These are phyloP conservation scores for Luscinia megarhynchos DNA, from an alignment of 2,797 vertebrate species.

Conservation along the genomic window DNA sequence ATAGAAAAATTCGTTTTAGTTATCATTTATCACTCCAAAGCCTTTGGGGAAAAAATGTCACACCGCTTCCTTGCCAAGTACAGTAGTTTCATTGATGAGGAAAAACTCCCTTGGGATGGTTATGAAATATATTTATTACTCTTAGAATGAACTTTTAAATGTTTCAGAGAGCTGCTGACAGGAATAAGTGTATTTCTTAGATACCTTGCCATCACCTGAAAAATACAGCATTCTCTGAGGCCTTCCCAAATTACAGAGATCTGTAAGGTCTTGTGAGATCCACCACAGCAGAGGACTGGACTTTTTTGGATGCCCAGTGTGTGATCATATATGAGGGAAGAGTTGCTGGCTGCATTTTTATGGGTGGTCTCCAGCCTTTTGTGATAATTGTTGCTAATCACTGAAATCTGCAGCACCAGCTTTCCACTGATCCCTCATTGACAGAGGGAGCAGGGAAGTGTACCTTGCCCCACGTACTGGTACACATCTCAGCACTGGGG, in stretches of 20 bases:
- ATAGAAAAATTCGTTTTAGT: slow-evolving; percentile 1
- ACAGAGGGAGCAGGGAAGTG: background rate
- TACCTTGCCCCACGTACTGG: fast-evolving
- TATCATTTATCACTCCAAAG: slow-evolving; percentile 45
- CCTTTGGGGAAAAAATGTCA: slow-evolving; percentile 47
- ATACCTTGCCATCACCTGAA: background rate
- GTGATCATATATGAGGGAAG: background rate
- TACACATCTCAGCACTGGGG: background rate
- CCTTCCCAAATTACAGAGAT: background rate
- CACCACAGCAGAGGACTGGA: background rate
- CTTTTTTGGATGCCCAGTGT: background rate
- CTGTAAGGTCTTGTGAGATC: background rate
- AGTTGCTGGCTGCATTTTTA: background rate
- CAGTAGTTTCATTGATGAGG: slow-evolving; percentile 33
- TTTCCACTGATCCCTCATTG: background rate
- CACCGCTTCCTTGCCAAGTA: slow-evolving; percentile 6
- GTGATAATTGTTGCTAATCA: background rate
- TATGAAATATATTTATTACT: slow-evolving; percentile 63
- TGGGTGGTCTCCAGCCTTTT: background rate
- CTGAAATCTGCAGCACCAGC: background rate
- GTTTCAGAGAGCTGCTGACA: slow-evolving; percentile 27
- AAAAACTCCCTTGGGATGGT: slow-evolving; percentile 25
- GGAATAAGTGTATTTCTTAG: background rate
- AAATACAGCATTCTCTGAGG: background rate
- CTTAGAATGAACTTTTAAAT: slow-evolving; percentile 39